These are phyloP conservation scores for Cydia amplana DNA, from an alignment of 1,140 invertebrate species.

Conservation along the genomic window DNA sequence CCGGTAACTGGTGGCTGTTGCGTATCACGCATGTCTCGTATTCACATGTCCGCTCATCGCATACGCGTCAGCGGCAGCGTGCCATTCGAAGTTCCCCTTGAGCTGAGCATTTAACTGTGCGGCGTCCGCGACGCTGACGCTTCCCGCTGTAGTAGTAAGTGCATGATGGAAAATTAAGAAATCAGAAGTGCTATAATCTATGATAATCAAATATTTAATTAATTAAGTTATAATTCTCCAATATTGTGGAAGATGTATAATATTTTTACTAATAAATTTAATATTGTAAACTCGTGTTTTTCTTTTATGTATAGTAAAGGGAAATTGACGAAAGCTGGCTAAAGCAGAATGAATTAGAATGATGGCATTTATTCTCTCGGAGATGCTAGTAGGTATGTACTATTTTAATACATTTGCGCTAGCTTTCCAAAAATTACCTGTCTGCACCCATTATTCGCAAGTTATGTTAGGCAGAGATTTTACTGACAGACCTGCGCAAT, in stretches of 20 bases:
- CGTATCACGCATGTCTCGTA: not conserved
- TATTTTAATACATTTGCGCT: no score
- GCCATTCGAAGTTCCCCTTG: slow-evolving; percentile 39
- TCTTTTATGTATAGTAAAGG: slow-evolving; percentile 38
- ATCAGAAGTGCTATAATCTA: slow-evolving; percentile 76
- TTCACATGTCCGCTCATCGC: not conserved
- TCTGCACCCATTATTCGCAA: no score
- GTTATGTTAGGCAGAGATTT: no score
- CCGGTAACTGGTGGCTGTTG: no score
- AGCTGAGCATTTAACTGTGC: slow-evolving; percentile 61
- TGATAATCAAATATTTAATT: slow-evolving; percentile 80
- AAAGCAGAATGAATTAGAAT: no score
- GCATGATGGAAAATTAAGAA: slow-evolving; percentile 64
- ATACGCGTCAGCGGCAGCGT: not conserved
- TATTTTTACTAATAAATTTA: slow-evolving; percentile 82
- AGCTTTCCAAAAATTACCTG: no score
- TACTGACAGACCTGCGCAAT: no score
- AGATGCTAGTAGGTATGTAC: no score
- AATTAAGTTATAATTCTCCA: slow-evolving; percentile 80
- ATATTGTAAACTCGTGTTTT: slow-evolving; percentile 67
- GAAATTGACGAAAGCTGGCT: not conserved
- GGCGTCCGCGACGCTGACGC: slow-evolving; percentile 40
- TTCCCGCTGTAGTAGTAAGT: slow-evolving; percentile 68
- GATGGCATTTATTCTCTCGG: no score
- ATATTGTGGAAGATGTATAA: slow-evolving; percentile 81